A percentile compares a stretch with the other conserved stretches of the same genome.
Evolutionary conservation across 1,140 invertebrate genomes (phyloP).

Genomic region (Polyergus mexicanus): DNA sequence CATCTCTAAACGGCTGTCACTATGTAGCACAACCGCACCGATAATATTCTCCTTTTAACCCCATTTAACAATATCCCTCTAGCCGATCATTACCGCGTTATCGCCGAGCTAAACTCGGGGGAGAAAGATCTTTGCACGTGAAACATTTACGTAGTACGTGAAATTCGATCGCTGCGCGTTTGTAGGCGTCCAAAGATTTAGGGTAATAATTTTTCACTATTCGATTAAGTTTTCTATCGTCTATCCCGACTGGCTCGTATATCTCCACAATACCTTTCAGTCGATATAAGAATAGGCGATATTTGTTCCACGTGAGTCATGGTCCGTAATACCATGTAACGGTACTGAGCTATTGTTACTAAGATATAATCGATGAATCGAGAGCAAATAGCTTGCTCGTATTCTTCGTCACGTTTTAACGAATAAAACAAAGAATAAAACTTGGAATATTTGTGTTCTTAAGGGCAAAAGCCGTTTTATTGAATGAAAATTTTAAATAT

Average conservation of each 20-base stretch:
- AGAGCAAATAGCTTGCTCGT: constrained; percentile 11
- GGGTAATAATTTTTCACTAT: constrained; percentile 63
- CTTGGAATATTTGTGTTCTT: constrained; percentile 10
- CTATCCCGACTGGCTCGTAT: constrained; percentile 61
- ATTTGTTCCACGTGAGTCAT: constrained; percentile 60
- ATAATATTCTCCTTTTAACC: constrained; percentile 63
- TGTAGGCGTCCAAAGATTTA: constrained; percentile 38
- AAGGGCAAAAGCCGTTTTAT: neutral
- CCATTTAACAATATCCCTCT: constrained; percentile 58
- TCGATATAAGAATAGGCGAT: constrained; percentile 63
- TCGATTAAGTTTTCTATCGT: constrained; percentile 63
- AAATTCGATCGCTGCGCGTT: constrained; percentile 22
- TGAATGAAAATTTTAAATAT: no score
- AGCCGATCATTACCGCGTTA: constrained; percentile 56
- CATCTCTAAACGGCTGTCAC: neutral
- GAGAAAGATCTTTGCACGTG: neutral
- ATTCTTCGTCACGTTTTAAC: constrained; percentile 35
- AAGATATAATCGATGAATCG: constrained; percentile 54
- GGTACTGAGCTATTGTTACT: constrained; percentile 60
- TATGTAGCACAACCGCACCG: neutral
- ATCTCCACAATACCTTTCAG: constrained; percentile 31
- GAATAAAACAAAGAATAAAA: constrained; percentile 31
- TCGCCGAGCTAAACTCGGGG: constrained; percentile 11
- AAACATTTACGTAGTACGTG: constrained; percentile 1
- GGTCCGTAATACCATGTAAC: constrained; percentile 53